Evolutionary conservation across 2,797 vertebrate species (phyloP).

Genomic region (Manis javanica): DNA sequence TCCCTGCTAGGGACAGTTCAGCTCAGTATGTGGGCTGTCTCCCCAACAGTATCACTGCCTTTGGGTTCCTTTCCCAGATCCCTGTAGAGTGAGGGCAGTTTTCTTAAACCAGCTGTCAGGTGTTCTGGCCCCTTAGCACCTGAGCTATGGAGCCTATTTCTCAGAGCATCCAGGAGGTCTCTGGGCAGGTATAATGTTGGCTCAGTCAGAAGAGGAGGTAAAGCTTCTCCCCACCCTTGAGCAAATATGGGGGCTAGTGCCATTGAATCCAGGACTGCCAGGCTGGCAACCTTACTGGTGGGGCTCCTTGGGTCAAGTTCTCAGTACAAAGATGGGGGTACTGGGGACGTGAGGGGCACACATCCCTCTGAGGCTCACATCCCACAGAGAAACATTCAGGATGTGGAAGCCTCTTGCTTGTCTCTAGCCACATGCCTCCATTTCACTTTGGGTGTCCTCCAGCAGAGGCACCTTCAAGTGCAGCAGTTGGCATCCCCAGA

Average conservation of each 20-base stretch:
- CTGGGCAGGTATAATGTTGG: neutral
- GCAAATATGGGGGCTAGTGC: neutral
- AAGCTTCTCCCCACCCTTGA: neutral
- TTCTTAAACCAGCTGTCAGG: neutral
- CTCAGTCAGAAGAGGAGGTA: neutral
- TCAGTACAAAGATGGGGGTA: neutral
- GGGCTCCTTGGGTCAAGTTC: neutral
- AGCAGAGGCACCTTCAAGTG: neutral
- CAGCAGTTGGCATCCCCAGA: neutral
- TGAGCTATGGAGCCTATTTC: neutral
- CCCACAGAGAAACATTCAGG: neutral
- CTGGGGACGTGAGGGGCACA: neutral
- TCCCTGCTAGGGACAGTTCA: neutral
- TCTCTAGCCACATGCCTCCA: neutral
- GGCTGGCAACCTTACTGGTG: neutral
- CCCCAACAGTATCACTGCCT: neutral
- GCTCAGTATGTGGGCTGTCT: neutral
- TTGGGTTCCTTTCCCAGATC: neutral
- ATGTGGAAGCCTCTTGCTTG: neutral
- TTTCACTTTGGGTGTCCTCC: conserved; percentile 44
- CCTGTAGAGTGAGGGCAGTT: neutral
- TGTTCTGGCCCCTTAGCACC: neutral
- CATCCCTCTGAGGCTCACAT: neutral
- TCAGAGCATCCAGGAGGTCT: neutral
- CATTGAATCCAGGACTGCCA: neutral